Evolutionary conservation across 2,797 vertebrate species (phyloP).

Genomic region (Alcedo atthis): DNA sequence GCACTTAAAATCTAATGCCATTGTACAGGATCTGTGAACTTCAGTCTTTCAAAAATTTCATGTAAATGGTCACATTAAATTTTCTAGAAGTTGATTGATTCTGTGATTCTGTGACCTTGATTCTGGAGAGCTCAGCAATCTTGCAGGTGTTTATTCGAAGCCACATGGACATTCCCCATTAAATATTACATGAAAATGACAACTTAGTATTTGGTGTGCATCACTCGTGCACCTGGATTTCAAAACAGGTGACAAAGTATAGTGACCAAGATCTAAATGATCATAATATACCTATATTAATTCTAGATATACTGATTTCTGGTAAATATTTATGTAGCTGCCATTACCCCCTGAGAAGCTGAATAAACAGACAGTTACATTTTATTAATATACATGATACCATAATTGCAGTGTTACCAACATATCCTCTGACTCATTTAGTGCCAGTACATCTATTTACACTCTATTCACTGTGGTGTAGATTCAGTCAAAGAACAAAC

Average conservation of each 20-base stretch:
- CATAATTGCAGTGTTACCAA: background rate
- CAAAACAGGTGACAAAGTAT: background rate
- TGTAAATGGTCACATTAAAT: background rate
- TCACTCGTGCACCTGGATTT: background rate
- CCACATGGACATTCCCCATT: background rate
- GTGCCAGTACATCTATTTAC: background rate
- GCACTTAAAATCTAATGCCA: background rate
- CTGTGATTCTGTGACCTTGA: background rate
- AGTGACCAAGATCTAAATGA: background rate
- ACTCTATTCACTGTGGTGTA: background rate
- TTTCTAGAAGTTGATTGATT: background rate
- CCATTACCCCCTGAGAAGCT: background rate
- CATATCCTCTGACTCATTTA: background rate
- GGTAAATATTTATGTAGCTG: background rate
- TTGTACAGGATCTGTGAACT: background rate
- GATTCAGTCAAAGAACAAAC: background rate
- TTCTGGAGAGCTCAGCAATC: background rate
- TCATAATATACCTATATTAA: background rate
- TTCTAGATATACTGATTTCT: background rate
- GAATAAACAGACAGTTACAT: background rate
- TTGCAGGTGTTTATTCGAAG: background rate
- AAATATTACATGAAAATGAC: background rate
- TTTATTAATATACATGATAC: background rate
- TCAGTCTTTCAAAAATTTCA: background rate
- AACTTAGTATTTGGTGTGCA: background rate